phyloP scores from a whole-genome alignment of 2,888 invertebrate species.

The Hetaerina titia region DNA sequence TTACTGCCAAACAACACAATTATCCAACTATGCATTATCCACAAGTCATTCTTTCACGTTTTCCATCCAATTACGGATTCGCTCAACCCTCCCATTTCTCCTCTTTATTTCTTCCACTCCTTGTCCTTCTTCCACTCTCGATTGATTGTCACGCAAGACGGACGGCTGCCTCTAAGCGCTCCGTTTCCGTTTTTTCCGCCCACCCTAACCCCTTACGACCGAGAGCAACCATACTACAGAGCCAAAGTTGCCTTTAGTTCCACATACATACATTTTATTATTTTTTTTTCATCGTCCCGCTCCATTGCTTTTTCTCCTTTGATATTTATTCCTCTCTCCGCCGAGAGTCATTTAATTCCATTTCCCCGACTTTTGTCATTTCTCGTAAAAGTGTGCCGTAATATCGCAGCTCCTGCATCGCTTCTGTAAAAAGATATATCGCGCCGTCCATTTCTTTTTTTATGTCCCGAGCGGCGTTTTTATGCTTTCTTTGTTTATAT shows the following conservation, averaged over 20 bases:
- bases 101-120: neutral
- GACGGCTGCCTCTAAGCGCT: neutral
- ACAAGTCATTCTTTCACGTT: neutral
- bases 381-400: neutral
- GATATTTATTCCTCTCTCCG: neutral
- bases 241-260: neutral
- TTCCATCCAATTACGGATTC: neutral
- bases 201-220: neutral
- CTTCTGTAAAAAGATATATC: conserved; percentile 1
- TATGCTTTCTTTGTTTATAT: neutral
- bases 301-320: neutral
- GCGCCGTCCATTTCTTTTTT: neutral
- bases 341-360: conserved; percentile 6
- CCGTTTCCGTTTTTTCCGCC: neutral
- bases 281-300: neutral
- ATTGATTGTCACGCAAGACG: conserved; percentile 2
- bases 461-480: neutral
- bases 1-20: neutral
- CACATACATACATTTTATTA: neutral
- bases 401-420: neutral
- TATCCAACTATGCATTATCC: conserved; percentile 1
- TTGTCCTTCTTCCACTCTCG: neutral
- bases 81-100: neutral
- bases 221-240: neutral
- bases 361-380: conserved; percentile 25